Conservation (phyloP, 2,888 invertebrate species). For the Blomia tropicalis region DNA sequence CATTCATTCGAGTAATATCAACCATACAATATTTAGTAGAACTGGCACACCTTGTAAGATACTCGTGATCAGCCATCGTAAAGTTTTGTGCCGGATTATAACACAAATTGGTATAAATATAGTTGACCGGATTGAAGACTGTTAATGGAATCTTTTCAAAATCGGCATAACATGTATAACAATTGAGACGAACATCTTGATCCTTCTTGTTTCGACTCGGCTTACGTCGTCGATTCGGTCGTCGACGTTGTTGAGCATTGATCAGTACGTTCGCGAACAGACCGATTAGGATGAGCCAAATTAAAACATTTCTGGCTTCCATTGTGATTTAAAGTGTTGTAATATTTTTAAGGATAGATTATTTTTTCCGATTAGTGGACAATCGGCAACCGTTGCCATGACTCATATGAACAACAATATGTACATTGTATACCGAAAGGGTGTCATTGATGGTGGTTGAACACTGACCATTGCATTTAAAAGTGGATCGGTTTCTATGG, state of each 20-base stretch:
- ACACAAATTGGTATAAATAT: conserved; percentile 10
- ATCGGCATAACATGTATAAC: conserved; percentile 20
- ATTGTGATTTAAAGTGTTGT: too few species aligned
- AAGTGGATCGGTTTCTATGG: too few species aligned
- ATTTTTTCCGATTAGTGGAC: too few species aligned
- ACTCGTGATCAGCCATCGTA: conserved; percentile 18
- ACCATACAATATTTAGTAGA: conserved; percentile 17
- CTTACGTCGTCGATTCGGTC: not conserved
- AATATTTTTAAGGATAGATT: too few species aligned
- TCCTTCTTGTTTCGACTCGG: not conserved
- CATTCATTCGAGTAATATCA: conserved; percentile 19
- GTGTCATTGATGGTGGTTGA: too few species aligned
- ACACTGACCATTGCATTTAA: too few species aligned
- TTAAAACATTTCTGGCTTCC: too few species aligned
- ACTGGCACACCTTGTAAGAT: conserved; percentile 16
- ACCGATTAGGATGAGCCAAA: not conserved
- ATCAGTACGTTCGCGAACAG: not conserved
- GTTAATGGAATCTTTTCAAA: conserved; percentile 11
- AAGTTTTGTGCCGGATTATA: conserved; percentile 18
- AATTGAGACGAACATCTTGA: not conserved
- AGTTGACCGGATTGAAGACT: not conserved
- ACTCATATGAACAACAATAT: too few species aligned
- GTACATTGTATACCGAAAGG: too few species aligned
- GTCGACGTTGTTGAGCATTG: not conserved
- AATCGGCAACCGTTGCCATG: too few species aligned